Percentiles rank a stretch among this genome's conserved stretches.
These are phyloP conservation scores for Macrosteles quadrilineatus DNA, from an alignment of 1,140 invertebrate species.

Conservation along the genomic window DNA sequence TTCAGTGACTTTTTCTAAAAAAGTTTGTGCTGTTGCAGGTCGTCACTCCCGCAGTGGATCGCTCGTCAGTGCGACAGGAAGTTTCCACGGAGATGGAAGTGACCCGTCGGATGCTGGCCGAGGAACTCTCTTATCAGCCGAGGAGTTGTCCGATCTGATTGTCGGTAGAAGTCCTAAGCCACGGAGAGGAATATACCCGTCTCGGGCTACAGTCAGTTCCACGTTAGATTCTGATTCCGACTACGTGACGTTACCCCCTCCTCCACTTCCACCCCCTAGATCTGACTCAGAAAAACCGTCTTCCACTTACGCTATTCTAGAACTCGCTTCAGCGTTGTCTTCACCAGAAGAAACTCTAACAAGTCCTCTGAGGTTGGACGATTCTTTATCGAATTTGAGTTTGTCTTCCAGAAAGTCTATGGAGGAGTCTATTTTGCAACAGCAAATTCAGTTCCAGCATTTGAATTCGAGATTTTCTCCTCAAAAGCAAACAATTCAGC, in stretches of 20 bases:
- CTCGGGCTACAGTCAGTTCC: constrained; percentile 74
- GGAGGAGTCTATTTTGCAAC: constrained; percentile 35
- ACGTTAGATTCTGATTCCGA: constrained; percentile 86
- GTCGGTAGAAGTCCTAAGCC: constrained; percentile 60
- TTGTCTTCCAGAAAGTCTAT: constrained; percentile 31
- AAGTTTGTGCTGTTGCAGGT: constrained; percentile 36
- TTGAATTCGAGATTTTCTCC: constrained; percentile 32
- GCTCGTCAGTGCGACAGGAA: constrained; percentile 69
- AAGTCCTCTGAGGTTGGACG: constrained; percentile 21
- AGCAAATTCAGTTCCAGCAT: constrained; percentile 38
- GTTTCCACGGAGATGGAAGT: constrained; percentile 82
- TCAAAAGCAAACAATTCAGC: constrained; percentile 13
- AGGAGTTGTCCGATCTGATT: constrained; percentile 78
- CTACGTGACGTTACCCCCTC: constrained; percentile 79
- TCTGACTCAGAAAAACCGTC: constrained; percentile 65
- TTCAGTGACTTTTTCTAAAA: no score
- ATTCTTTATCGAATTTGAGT: constrained; percentile 32
- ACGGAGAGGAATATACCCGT: constrained; percentile 64
- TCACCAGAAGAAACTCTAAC: constrained; percentile 24
- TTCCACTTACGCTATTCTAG: constrained; percentile 43
- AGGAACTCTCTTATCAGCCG: constrained; percentile 72
- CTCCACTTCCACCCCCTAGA: constrained; percentile 58
- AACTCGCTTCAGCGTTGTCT: constrained; percentile 26
- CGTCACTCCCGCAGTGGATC: constrained; percentile 66
- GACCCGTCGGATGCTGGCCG: constrained; percentile 73